Base-by-base conservation (phyloP, 2,113 vertebrate genomes). In the Antennarius striatus region DNA sequence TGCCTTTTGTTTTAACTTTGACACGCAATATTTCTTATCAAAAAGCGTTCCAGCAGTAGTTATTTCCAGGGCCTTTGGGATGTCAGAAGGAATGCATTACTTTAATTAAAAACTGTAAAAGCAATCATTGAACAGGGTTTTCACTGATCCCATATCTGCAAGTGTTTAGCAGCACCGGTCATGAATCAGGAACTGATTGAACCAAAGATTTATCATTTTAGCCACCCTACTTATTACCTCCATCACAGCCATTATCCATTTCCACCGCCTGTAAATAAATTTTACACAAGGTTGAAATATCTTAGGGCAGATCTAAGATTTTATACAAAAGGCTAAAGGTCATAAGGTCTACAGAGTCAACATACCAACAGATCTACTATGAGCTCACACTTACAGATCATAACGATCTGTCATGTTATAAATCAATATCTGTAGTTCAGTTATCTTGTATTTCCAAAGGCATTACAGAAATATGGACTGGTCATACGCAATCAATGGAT, bases 131-230 rank as follows among this genome's bases (percentile, higher is more conserved):
- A 51, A 68, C 40, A 68, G 14, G 68, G 30, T 59, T 63, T 30
- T 42, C 40, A 55, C 61, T 71, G 59, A 29, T 56, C 59, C 59
- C 47, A 79, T 49, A 32, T 61, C 58, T 69, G 46, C 66, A 64
- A 68, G 12, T 73, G 28, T 61, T 70, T 10, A 47, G 56, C 56
- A 50, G 54, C 42, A 42, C 13, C 17, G 48, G 52, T 5, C 15
- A 15, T 63, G 50, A 81, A 70, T 67, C 68, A 79, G 32, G 63
- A 63, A 74, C 4, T 67, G 43, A 58, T 22, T 58, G 53, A 83
- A 80, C 16, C 49, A n/a, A 32, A 10, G 12, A 65, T 79, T 47
- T 79, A 39, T 80, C 72, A 82, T 12, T 40, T 58, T 62, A 73
- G 54, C 56, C 68, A 58, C 67, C 40, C 54, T 65, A 22, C 22